Evolutionary conservation across 2,113 vertebrate species (phyloP), one percentile per base, ranked within the genome.

Genomic region (Rana temporaria): DNA sequence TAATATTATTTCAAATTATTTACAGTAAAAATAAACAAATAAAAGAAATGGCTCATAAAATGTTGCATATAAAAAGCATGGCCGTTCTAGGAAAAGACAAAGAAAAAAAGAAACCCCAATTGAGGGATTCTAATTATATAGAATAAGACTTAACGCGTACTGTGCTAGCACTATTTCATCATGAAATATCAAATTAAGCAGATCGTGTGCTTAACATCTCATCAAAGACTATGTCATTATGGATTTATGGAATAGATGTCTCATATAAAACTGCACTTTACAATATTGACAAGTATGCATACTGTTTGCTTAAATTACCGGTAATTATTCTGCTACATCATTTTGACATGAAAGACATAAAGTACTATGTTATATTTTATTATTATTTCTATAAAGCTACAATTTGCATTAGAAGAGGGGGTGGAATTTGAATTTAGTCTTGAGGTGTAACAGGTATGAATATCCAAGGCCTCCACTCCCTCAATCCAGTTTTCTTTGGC

Each of bases 251-350:
- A 79, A 79, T 67, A 68, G 63, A 79, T 57, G 52, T 67, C 22
- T 68, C 77, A 32, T n/a, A 17, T 65, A 65, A 66, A 66, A 66
- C 17, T 32, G 38, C 60, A 42, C 74, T 78, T 78, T 78, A 38
- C 26, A 34, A 48, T 79, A 79, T 68, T 79, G 77, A 68, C 77
- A 79, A 20, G 77, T 79, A 19, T 79, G 67, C 67, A 52, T 56
- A 38, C 63, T 57, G 34, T 76, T n/a, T 55, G 63, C 53, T 12
- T 22, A 34, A 78, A 79, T 79, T 68, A 66, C 64, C 22, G 34
- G 77, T 79, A 32, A 79, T 79, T 79, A 79, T 79, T 79, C 48
- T 16, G 15, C 63, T 64, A 55, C 66, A 66, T 5, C 38, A 67
- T 56, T 67, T 66, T 63, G 56, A 24, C 34, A 6, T 78, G 76